Percentiles rank a stretch among this genome's conserved stretches.
These are phyloP conservation scores for Patella pellucida DNA, from an alignment of 2,888 invertebrate species.

Conservation along the genomic window DNA sequence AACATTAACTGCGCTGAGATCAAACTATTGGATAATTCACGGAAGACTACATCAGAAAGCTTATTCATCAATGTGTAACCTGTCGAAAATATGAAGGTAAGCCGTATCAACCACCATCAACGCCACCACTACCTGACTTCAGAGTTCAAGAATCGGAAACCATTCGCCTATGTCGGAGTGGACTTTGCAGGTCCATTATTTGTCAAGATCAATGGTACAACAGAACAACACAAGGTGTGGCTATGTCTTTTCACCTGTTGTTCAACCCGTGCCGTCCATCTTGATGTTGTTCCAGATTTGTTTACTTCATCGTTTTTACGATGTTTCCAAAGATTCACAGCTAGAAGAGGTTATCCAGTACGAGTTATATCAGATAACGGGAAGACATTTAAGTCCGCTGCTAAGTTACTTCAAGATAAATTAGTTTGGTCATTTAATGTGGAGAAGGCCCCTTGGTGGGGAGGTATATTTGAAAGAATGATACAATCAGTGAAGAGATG, in stretches of 20 bases:
- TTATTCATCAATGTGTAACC: not conserved
- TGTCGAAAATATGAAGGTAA: constrained; percentile 9
- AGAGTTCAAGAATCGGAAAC: not conserved
- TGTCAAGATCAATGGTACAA: not conserved
- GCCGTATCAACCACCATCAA: constrained; percentile 6
- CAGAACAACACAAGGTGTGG: not conserved
- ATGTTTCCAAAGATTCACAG: not conserved
- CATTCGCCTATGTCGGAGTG: constrained; percentile 13
- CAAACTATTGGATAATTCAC: constrained; percentile 5
- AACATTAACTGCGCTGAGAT: not conserved
- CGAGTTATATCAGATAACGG: not conserved
- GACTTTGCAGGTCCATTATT: constrained; percentile 17
- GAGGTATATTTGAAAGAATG: not conserved
- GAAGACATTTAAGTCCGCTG: not conserved
- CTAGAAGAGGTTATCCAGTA: constrained; percentile 3
- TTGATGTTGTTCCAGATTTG: not conserved
- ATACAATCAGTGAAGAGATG: not conserved
- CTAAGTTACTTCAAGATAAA: not conserved
- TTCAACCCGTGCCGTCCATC: not conserved
- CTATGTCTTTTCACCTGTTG: not conserved
- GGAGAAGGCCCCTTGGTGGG: not conserved
- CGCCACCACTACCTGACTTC: constrained; percentile 14
- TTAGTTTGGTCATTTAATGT: not conserved
- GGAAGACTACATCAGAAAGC: not conserved
- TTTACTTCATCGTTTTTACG: not conserved